These are phyloP conservation scores for Pocillopora grandis DNA, from an alignment of 92 coral and sea anemone species.

Conservation along the genomic window DNA sequence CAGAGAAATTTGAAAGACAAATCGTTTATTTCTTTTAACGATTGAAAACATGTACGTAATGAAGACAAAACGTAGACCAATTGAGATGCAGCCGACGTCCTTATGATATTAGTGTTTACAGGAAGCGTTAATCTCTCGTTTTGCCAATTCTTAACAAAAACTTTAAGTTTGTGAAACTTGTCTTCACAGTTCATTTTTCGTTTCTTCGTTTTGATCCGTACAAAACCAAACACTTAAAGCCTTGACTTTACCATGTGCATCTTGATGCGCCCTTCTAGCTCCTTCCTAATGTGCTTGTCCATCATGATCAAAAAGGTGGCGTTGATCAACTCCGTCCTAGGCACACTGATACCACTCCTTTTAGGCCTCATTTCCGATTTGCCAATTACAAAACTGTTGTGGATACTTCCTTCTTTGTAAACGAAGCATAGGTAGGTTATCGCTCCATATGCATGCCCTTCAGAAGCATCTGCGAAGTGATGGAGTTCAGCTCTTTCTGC, in stretches of 20 bases:
- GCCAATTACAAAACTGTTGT: slow-evolving; percentile 45
- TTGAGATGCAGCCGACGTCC: too few species aligned
- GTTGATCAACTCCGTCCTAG: neutral
- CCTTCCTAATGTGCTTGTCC: slow-evolving; percentile 39
- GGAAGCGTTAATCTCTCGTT: too few species aligned
- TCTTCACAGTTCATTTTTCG: too few species aligned
- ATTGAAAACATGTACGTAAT: too few species aligned
- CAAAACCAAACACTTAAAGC: neutral
- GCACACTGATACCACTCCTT: slow-evolving; percentile 46
- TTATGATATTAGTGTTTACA: too few species aligned
- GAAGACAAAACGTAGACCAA: too few species aligned
- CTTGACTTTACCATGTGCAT: slow-evolving; percentile 27
- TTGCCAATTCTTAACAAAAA: too few species aligned
- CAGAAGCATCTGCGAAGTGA: slow-evolving; percentile 58
- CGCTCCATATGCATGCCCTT: slow-evolving; percentile 47
- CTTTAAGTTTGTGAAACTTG: too few species aligned
- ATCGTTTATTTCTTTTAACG: too few species aligned
- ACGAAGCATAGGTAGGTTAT: slow-evolving; percentile 44
- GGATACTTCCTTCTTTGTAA: slow-evolving; percentile 34
- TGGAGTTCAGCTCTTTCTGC: neutral
- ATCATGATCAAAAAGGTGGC: slow-evolving; percentile 45
- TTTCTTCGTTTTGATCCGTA: too few species aligned
- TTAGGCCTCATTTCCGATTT: slow-evolving; percentile 50
- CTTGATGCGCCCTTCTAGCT: slow-evolving; percentile 39
- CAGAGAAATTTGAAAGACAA: too few species aligned